Percentiles rank a stretch among this genome's conserved stretches.
phyloP scores from a whole-genome alignment of 2,888 invertebrate genomes.

The Tupiocoris notatus region DNA sequence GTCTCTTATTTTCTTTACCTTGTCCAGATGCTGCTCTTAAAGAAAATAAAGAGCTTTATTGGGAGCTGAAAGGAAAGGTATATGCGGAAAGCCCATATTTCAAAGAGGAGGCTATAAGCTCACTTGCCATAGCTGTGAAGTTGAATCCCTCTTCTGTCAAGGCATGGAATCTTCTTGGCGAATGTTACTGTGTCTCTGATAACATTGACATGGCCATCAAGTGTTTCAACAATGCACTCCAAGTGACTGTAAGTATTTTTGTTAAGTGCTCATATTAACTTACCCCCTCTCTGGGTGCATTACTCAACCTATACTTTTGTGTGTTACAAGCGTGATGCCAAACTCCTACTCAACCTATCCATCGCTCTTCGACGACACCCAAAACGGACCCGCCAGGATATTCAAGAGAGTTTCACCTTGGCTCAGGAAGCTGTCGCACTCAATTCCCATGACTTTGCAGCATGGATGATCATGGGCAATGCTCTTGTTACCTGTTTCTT shows the following conservation, averaged over 20 bases:
- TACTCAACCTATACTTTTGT: slow-evolving; percentile 49
- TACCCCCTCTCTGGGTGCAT: too few species aligned
- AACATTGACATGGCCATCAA: slow-evolving; percentile 76
- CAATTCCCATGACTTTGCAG: slow-evolving; percentile 74
- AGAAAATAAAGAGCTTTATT: neutral
- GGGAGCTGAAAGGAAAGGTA: neutral
- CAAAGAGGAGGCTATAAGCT: neutral
- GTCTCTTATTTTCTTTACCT: neutral
- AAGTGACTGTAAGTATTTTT: slow-evolving; percentile 52
- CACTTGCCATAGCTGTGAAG: slow-evolving; percentile 79
- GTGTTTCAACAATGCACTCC: slow-evolving; percentile 76
- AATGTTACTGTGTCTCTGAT: slow-evolving; percentile 84
- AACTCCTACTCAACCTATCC: slow-evolving; percentile 75
- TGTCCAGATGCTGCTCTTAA: neutral
- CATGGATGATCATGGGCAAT: slow-evolving; percentile 83
- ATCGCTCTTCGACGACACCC: slow-evolving; percentile 73
- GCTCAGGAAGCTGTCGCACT: slow-evolving; percentile 80
- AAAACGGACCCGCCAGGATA: slow-evolving; percentile 58
- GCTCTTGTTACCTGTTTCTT: slow-evolving; percentile 81
- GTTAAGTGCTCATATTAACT: slow-evolving; percentile 57
- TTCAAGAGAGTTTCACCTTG: slow-evolving; percentile 69
- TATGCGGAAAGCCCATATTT: neutral
- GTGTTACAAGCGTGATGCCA: slow-evolving; percentile 69
- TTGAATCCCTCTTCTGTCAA: slow-evolving; percentile 74
- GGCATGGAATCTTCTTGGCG: slow-evolving; percentile 87